These are phyloP conservation scores for Hybognathus amarus DNA, from an alignment of 2,797 vertebrate genomes.

Conservation along the genomic window DNA sequence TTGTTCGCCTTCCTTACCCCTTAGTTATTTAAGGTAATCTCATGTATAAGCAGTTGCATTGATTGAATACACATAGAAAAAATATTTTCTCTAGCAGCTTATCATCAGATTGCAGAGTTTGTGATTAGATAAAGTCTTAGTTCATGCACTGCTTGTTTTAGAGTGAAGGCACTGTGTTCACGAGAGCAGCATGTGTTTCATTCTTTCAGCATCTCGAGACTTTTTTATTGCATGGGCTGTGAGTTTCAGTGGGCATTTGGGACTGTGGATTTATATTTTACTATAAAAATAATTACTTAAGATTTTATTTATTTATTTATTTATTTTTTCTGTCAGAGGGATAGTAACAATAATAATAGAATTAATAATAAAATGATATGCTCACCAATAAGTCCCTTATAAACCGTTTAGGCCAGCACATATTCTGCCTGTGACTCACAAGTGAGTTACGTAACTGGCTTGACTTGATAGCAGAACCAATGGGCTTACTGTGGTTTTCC, in stretches of 20 bases:
- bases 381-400: not conserved
- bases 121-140: too few relatives aligned
- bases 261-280: too few relatives aligned
- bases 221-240: not conserved
- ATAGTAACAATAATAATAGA: not conserved
- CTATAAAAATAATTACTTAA: too few relatives aligned
- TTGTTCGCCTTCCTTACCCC: too few relatives aligned
- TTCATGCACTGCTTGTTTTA: not conserved
- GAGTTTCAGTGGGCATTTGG: too few relatives aligned
- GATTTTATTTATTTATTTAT: too few relatives aligned
- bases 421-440: constrained; percentile 26
- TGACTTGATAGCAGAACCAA: constrained; percentile 42
- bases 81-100: too few relatives aligned
- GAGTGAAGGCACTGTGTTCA: not conserved
- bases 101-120: too few relatives aligned
- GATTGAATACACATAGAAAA: too few relatives aligned
- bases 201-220: not conserved
- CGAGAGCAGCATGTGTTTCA: not conserved
- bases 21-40: too few relatives aligned
- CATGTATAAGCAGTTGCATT: too few relatives aligned
- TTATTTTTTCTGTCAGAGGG: not conserved
- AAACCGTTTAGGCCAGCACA: constrained; percentile 1
- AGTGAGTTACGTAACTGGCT: constrained; percentile 24
- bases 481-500: constrained; percentile 12
- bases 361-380: not conserved